Base-by-base conservation (phyloP, 2,888 invertebrate species). In the Timema cristinae region DNA sequence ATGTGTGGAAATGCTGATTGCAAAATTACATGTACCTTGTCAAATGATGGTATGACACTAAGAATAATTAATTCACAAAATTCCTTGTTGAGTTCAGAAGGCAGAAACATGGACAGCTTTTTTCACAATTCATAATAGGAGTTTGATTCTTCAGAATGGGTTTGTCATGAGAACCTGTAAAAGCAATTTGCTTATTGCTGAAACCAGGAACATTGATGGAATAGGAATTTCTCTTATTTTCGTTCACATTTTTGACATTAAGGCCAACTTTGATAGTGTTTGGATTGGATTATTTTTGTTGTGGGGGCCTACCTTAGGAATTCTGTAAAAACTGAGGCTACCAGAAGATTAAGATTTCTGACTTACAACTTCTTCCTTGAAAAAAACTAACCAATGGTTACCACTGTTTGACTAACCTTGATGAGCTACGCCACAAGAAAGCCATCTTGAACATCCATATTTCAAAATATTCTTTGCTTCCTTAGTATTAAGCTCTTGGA, bases 41-140 rank as follows among this genome's bases (percentile, higher is more conserved):
- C 9, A 56, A 56, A 56, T 56, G 56, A 56, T 56, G 9, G n/a
- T 56, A 56, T 56, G n/a, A 56, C 56, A 56, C 56, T 10, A 56
- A 56, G 56, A 7, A 11, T 7, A 56, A 56, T 32, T 32, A 1
- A 56, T 56, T 0, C 15, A 56, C 56, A 56, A 56, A 56, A 8
- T 8, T 1, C 7, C 9, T 56, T 56, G 56, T 56, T 56, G 56
- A 8, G 56, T 56, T 56, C 16, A 56, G 56, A 56, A 11, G 1
- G 2, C 54, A 16, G 56, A 16, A 56, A 56, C 56, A 56, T 10
- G 16, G 8, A 56, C 54, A 52, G 54, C 16, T 56, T 56, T 56
- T 56, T 56, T 56, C n/a, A 15, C 8, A 11, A 56, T 56, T 56
- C 56, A 56, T 16, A 56, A 56, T 56, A 13, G 56, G 56, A 56